A percentile compares a stretch with the other conserved stretches of the same genome.
phyloP scores from a whole-genome alignment of 2,888 invertebrate species.

The Germaria angustata region DNA sequence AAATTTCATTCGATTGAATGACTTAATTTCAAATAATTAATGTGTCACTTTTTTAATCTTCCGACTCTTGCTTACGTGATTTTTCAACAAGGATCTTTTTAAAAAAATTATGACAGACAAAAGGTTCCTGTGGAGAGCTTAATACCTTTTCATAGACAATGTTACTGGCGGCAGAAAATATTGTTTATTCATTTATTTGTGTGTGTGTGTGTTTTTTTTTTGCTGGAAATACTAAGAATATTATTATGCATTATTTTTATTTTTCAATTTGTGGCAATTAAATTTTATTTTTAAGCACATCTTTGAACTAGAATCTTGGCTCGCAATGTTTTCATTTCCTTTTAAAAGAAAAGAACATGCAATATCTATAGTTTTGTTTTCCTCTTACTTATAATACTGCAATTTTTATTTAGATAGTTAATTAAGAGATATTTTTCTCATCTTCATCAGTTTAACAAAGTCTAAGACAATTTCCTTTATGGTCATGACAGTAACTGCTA shows the following conservation, averaged over 20 bases:
- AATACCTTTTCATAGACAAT: neutral
- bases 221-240: neutral
- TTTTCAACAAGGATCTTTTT: neutral
- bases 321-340: constrained; percentile 31
- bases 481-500: constrained; percentile 27
- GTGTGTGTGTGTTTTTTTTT: too few relatives aligned
- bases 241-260: neutral
- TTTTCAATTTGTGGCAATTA: constrained; percentile 22
- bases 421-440: constrained; percentile 52
- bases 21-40: neutral
- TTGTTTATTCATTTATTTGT: neutral
- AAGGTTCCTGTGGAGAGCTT: neutral
- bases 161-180: neutral
- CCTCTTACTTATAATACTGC: neutral
- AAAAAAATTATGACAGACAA: neutral
- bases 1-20: neutral
- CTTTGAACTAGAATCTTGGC: constrained; percentile 3
- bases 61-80: too few relatives aligned
- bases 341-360: constrained; percentile 14
- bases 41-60: too few relatives aligned
- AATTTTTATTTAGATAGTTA: constrained; percentile 13
- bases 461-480: constrained; percentile 44
- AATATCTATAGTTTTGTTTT: too few relatives aligned
- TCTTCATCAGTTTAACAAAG: constrained; percentile 4
- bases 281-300: neutral